Conservation (phyloP, 2,113 vertebrate species). For the Felis catus region F.catus_Fca126_mat1.0 CM031421.1:74095001-74095500, state of each 20-base stretch:
- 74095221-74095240: neutral
- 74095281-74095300: neutral
- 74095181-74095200: neutral
- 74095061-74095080: neutral
- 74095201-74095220: neutral
- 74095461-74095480: neutral
- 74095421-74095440: neutral
- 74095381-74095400: neutral
- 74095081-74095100: neutral
- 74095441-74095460: neutral
- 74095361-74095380: neutral
- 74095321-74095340: neutral
- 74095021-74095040: neutral
- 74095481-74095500: neutral
- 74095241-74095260: neutral
- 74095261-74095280: neutral
- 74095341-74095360: neutral
- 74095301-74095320: neutral
- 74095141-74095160: slow-evolving; percentile 35
- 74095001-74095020: neutral
- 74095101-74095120: neutral
- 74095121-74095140: neutral
- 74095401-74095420: neutral
- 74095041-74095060: neutral
- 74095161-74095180: slow-evolving; percentile 9